A percentile compares a stretch with the other conserved stretches of the same genome.
These are phyloP conservation scores for Thalassoma bifasciatum DNA, from an alignment of 2,113 vertebrate species.

Conservation along the genomic window DNA sequence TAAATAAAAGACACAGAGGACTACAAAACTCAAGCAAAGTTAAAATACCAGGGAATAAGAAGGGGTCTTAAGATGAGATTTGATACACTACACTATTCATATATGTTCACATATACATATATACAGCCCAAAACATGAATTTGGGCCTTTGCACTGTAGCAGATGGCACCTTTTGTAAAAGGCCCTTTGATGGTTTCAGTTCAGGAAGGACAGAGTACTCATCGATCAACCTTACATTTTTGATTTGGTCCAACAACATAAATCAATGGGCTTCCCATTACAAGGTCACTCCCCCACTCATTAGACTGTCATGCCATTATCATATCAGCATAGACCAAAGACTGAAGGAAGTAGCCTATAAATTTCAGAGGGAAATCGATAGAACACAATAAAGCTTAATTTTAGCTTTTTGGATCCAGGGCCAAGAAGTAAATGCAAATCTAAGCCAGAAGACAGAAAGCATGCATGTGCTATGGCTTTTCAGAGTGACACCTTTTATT, in stretches of 20 bases:
- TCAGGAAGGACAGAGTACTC: slow-evolving; percentile 11
- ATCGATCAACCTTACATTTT: slow-evolving; percentile 25
- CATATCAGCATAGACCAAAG: slow-evolving; percentile 30
- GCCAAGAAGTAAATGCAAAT: slow-evolving; percentile 25
- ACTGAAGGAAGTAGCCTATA: slow-evolving; percentile 20
- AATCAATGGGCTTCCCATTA: slow-evolving; percentile 32
- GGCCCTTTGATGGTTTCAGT: slow-evolving; percentile 18
- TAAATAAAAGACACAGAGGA: no score
- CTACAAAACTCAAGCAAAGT: no score
- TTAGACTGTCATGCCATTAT: slow-evolving; percentile 36
- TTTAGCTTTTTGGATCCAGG: slow-evolving; percentile 27
- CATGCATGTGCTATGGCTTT: background rate
- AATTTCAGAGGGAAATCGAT: slow-evolving; percentile 44
- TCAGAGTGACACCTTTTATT: slow-evolving; percentile 32
- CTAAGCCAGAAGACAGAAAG: slow-evolving; percentile 2
- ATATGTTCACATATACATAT: no score
- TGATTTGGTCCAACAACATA: slow-evolving; percentile 22
- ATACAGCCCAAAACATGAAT: background rate
- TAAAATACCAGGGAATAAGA: no score
- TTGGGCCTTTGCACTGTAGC: background rate
- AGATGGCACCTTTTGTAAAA: background rate
- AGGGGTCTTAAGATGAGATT: no score
- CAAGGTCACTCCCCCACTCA: slow-evolving; percentile 8
- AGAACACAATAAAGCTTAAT: slow-evolving; percentile 24
- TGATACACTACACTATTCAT: no score